Evolutionary conservation across 2,797 vertebrate species (phyloP), one percentile per base, ranked within the genome.

Genomic region (Pelobates cultripes): DNA sequence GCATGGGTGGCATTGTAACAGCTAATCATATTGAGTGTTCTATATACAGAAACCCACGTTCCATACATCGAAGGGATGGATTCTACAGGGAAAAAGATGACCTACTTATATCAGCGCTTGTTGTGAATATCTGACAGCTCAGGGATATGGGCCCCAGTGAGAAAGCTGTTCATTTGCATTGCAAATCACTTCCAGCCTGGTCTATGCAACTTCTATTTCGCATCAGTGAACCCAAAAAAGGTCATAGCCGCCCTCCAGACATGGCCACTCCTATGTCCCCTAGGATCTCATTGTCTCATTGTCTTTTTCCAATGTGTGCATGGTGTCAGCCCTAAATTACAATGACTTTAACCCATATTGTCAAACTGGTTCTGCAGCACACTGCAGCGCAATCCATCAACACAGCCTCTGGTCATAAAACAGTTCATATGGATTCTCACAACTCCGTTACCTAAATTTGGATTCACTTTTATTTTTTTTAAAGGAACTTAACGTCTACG

Each of bases 221-320:
- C 78, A 73, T 80, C 61, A 74, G 4, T 74, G 71, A 67, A 67
- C 70, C 70, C 71, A 67, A 73, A 51, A 28, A 73, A 80, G 78
- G 78, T 80, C 61, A 80, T 51, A n/a, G 60, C 61, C 67, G 70
- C 78, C 78, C 78, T 64, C 70, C 78, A 73, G 44, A 68, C 44
- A 55, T 17, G 42, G 45, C 43, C 12, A 42, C 43, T 73, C 69
- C 60, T 55, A 47, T 28, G 12, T 41, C 40, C 53, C 72, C 40
- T 60, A 42, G 42, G 73, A 44, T 15, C 7, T 42, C 53, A 74
- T 55, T 74, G 53, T 74, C 73, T 75, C 43, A 45, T 61, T 75
- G 73, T 75, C 41, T 45, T 75, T 28, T 63, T 15, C 14, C 4
- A 44, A 55, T 61, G 13, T 13, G 14, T 28, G 41, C 73, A 75